Evolutionary conservation across 2,797 vertebrate species (phyloP).

Genomic region (Platalea minor): DNA sequence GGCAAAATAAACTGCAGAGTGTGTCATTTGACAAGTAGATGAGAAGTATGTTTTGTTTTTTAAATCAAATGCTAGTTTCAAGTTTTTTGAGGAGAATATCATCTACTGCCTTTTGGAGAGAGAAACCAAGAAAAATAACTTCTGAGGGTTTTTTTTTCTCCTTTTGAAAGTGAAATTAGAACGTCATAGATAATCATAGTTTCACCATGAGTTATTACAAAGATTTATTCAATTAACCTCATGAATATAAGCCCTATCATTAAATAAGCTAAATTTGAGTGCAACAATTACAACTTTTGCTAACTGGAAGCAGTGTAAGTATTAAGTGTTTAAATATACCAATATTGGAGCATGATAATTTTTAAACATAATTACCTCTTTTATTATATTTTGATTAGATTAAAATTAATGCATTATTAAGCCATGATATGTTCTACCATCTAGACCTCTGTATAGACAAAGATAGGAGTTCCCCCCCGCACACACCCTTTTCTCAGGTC

Average conservation of each 20-base stretch:
- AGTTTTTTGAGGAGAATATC: slow-evolving; percentile 44
- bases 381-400: slow-evolving; percentile 97
- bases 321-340: slow-evolving; percentile 75
- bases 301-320: slow-evolving; percentile 68
- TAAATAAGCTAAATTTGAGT: slow-evolving; percentile 75
- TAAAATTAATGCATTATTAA: slow-evolving; percentile 93
- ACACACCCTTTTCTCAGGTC: slow-evolving; percentile 81
- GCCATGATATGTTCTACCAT: slow-evolving; percentile 90
- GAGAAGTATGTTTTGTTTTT: neutral
- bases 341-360: slow-evolving; percentile 81
- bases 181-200: slow-evolving; percentile 69
- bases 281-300: slow-evolving; percentile 78
- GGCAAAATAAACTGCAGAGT: neutral
- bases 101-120: slow-evolving; percentile 54
- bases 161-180: slow-evolving; percentile 68
- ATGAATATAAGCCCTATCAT: slow-evolving; percentile 70
- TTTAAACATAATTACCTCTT: slow-evolving; percentile 89
- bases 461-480: slow-evolving; percentile 85
- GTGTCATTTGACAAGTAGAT: neutral
- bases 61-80: neutral
- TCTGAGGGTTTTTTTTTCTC: neutral
- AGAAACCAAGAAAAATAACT: slow-evolving; percentile 57
- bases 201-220: slow-evolving; percentile 73
- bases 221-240: slow-evolving; percentile 79
- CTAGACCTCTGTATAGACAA: slow-evolving; percentile 87